phyloP scores from a whole-genome alignment of 1,140 invertebrate species.

The Plodia interpunctella region DNA sequence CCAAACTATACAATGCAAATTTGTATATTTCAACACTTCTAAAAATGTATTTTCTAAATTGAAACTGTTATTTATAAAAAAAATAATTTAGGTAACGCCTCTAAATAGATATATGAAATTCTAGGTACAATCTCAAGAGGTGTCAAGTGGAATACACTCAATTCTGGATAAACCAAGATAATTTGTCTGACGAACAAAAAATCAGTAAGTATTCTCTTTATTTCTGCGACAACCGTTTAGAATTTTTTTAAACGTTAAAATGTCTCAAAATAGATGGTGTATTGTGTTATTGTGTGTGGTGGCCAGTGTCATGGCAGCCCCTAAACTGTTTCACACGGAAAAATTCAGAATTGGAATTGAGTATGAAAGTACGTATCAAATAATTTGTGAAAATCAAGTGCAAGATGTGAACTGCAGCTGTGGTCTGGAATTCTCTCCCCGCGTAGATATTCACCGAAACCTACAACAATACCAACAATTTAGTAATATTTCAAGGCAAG shows the following conservation, averaged over 20 bases:
- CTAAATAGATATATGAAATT: background rate
- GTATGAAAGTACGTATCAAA: constrained; percentile 44
- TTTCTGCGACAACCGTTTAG: background rate
- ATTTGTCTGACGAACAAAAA: background rate
- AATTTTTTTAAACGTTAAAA: background rate
- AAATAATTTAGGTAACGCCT: no score
- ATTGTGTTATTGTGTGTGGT: background rate
- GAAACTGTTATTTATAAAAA: no score
- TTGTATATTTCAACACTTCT: no score
- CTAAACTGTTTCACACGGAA: constrained; percentile 35
- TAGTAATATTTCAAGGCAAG: no score
- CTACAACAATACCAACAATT: no score
- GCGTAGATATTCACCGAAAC: no score
- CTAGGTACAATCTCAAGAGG: background rate
- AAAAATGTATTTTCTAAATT: no score
- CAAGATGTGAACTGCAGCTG: no score
- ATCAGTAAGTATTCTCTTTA: background rate
- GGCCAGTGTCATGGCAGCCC: constrained; percentile 10
- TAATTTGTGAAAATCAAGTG: no score
- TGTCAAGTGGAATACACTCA: background rate
- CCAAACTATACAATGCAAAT: no score
- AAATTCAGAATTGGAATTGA: constrained; percentile 61
- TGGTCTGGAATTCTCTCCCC: no score
- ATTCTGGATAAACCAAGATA: background rate
- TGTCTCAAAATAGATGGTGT: background rate